These are phyloP conservation scores for Neodon shergylaensis DNA, from an alignment of 2,113 vertebrate species.

Conservation along the genomic window DNA sequence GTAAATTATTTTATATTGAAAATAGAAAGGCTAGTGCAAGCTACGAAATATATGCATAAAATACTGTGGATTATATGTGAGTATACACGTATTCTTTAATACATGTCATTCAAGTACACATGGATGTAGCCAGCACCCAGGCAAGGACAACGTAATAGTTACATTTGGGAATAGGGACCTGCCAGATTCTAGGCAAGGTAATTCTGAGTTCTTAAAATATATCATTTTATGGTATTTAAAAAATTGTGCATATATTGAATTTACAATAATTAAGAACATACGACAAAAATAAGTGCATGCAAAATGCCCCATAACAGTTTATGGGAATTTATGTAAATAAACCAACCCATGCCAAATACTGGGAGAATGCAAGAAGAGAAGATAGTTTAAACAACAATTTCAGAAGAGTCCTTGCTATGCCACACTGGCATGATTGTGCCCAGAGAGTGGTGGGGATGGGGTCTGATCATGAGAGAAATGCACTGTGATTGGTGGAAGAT, in stretches of 20 bases:
- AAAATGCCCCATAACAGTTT: neutral
- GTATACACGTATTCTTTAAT: neutral
- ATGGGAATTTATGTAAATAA: neutral
- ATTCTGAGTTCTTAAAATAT: neutral
- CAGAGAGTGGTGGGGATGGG: neutral
- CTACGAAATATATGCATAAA: neutral
- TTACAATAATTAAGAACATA: constrained; percentile 23
- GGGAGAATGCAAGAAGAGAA: neutral
- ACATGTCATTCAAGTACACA: neutral
- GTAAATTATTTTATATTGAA: neutral
- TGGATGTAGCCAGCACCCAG: neutral
- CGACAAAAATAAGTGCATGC: neutral
- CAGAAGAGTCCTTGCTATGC: constrained; percentile 3
- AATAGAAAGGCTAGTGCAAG: constrained; percentile 4
- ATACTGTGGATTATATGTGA: neutral
- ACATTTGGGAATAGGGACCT: neutral
- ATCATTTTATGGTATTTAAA: neutral
- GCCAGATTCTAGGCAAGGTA: neutral
- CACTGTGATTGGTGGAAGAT: constrained; percentile 52
- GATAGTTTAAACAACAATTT: neutral
- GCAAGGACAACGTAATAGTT: neutral
- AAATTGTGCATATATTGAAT: neutral
- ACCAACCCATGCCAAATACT: neutral
- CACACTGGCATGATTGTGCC: neutral
- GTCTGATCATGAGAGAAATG: constrained; percentile 23